Percentiles rank a stretch among this genome's conserved stretches.
Evolutionary conservation across 1,140 invertebrate genomes (phyloP).

Genomic region (Halyomorpha halys): DNA sequence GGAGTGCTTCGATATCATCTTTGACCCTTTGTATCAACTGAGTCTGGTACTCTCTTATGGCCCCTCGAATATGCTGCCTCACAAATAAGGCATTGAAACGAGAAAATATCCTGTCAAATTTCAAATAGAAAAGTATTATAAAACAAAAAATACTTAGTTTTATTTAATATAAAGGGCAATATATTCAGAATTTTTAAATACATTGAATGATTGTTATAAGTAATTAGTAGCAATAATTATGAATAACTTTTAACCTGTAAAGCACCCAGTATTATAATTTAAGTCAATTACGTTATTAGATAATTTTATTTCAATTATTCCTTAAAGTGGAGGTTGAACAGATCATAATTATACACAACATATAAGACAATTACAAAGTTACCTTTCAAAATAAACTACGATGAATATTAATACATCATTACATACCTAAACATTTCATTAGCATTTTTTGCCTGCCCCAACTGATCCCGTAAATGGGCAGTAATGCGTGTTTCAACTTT

Average conservation of each 20-base stretch:
- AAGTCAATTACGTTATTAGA: no score
- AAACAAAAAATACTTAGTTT: no score
- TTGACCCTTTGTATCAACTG: conserved; percentile 98
- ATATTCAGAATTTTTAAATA: no score
- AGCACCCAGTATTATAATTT: neutral
- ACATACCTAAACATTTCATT: conserved; percentile 99
- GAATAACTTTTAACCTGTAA: neutral
- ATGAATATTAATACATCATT: conserved; percentile 71
- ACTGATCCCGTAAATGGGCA: conserved; percentile 87
- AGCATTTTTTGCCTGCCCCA: conserved; percentile 96
- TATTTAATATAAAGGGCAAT: no score
- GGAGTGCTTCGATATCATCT: conserved; percentile 94
- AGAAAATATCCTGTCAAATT: conserved; percentile 87
- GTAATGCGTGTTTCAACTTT: conserved; percentile 88
- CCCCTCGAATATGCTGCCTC: conserved; percentile 93
- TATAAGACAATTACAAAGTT: no score
- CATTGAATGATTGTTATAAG: no score
- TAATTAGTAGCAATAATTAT: no score
- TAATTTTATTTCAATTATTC: no score
- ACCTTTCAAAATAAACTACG: no score
- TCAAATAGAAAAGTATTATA: conserved; percentile 42
- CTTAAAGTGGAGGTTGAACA: no score
- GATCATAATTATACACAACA: no score
- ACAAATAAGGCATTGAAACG: conserved; percentile 98
- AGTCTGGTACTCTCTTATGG: conserved; percentile 97